These are phyloP conservation scores for Xerus inauris DNA, from an alignment of 2,113 vertebrate species.

Conservation along the genomic window DNA sequence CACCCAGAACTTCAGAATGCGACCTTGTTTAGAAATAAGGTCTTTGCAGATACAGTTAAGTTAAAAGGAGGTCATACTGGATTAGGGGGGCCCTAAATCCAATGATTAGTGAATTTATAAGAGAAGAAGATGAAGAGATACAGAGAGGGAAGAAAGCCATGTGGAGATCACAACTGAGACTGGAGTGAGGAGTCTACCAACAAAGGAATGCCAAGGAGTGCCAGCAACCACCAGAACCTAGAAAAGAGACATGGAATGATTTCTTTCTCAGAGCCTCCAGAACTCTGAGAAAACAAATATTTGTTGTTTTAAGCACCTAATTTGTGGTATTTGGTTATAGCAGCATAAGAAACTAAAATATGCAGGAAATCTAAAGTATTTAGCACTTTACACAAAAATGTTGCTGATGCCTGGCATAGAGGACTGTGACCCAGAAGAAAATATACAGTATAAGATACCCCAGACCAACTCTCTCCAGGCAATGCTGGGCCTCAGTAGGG, in stretches of 20 bases:
- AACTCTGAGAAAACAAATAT: background rate
- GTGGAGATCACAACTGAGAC: background rate
- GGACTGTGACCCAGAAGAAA: background rate
- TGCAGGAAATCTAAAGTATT: background rate
- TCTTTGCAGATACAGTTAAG: background rate
- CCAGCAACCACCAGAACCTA: background rate
- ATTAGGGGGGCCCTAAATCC: background rate
- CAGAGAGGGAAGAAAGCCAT: background rate
- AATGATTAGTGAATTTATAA: background rate
- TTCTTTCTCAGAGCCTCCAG: background rate
- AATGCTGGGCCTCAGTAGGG: background rate
- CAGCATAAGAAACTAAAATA: slow-evolving; percentile 14
- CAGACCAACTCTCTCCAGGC: background rate
- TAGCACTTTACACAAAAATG: background rate
- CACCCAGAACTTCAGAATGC: background rate
- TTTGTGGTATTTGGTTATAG: background rate
- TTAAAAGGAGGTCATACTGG: background rate
- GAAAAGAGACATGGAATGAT: background rate
- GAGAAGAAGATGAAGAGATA: background rate
- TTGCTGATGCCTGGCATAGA: background rate
- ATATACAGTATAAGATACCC: background rate
- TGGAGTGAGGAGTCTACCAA: background rate
- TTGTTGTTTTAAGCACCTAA: background rate
- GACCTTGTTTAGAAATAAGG: background rate
- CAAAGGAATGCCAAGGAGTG: background rate